Conservation (phyloP, 2,888 invertebrate genomes). For the Halictus quadricinctus region DNA sequence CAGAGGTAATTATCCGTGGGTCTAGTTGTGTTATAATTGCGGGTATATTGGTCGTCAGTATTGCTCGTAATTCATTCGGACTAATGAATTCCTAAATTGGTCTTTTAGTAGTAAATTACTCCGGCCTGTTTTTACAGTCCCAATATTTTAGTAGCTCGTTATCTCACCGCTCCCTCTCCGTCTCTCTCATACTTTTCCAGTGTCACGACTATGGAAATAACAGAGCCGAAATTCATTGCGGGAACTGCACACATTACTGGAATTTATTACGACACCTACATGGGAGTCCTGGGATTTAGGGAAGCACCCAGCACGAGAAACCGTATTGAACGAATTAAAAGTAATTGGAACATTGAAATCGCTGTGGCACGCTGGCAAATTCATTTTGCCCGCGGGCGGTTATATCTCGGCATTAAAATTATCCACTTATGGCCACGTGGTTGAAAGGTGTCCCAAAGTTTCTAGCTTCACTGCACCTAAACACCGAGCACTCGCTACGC, state of each 20-base stretch:
- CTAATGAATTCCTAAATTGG: conserved; percentile 1
- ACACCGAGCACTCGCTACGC: no score
- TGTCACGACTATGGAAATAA: conserved; percentile 35
- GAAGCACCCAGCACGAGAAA: conserved; percentile 1
- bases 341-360: conserved; percentile 13
- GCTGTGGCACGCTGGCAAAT: background rate
- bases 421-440: background rate
- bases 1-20: background rate
- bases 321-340: conserved; percentile 26
- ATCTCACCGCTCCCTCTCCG: conserved; percentile 18
- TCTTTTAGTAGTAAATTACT: background rate
- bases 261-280: conserved; percentile 46
- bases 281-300: conserved; percentile 15
- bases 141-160: conserved; percentile 39
- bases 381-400: background rate
- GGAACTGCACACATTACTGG: conserved; percentile 38
- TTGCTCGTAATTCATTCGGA: background rate
- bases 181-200: conserved; percentile 30
- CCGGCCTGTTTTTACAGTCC: background rate
- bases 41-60: background rate
- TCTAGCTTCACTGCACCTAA: background rate
- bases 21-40: background rate
- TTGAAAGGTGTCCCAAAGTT: background rate
- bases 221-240: conserved; percentile 47
- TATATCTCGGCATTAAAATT: background rate